These are phyloP conservation scores for Brachypodius melanocephalos DNA, from an alignment of 2,113 vertebrate species.

Conservation along the genomic window DNA sequence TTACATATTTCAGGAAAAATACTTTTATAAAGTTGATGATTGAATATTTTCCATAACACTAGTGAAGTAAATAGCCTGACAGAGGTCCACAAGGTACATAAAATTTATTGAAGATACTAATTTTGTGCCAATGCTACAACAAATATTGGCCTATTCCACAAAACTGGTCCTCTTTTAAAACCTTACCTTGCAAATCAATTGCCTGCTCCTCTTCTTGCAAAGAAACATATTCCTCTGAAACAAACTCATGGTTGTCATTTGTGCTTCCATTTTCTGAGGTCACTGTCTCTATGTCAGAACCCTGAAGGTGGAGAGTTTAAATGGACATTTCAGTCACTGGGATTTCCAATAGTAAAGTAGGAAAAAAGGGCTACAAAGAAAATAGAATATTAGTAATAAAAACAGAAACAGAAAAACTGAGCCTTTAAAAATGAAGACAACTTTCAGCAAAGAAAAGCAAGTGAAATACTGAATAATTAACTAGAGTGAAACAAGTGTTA, in stretches of 20 bases:
- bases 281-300: constrained; percentile 88
- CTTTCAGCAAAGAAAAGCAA: not conserved
- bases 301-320: constrained; percentile 69
- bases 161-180: not conserved
- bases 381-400: not conserved
- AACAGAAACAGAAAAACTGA: not conserved
- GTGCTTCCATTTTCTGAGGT: constrained; percentile 73
- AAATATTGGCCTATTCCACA: not conserved
- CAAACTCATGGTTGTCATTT: constrained; percentile 46
- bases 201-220: constrained; percentile 65
- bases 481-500: not conserved
- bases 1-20: not conserved
- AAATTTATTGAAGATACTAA: not conserved
- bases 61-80: not conserved
- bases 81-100: not conserved
- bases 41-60: not conserved
- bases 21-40: not conserved
- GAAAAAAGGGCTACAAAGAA: not conserved
- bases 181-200: constrained; percentile 63
- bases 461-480: not conserved
- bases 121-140: not conserved
- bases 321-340: not conserved
- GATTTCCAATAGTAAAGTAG: not conserved
- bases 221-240: constrained; percentile 47
- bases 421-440: not conserved